phyloP scores from a whole-genome alignment of 1,140 invertebrate species.

The Gonioctena quinquepunctata region DNA sequence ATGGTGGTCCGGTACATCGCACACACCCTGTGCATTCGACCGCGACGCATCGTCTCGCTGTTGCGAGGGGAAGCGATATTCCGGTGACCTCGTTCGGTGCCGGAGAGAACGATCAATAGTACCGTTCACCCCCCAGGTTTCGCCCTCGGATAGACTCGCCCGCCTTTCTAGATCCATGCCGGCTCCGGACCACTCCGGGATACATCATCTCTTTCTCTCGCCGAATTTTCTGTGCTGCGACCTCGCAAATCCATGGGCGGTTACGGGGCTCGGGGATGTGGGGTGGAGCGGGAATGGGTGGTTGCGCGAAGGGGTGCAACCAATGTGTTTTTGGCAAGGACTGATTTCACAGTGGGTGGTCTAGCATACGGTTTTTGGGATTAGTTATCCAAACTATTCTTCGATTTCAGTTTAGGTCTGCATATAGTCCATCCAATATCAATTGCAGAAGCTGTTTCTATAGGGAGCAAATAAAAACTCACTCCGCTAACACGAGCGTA shows the following conservation, averaged over 20 bases:
- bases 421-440: no score
- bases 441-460: no score
- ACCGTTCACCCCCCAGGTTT: neutral
- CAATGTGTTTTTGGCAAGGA: no score
- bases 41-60: conserved; percentile 1
- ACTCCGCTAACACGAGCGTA: no score
- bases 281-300: neutral
- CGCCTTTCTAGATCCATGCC: neutral
- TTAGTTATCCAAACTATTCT: no score
- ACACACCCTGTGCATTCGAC: neutral
- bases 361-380: no score
- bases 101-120: neutral
- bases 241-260: neutral
- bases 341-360: no score
- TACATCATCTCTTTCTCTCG: neutral
- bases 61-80: conserved; percentile 12
- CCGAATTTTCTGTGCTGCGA: neutral
- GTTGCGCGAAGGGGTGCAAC: no score
- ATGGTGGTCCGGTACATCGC: no score
- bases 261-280: neutral
- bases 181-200: neutral
- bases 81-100: conserved; percentile 8
- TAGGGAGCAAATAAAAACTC: no score
- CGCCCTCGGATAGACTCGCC: neutral
- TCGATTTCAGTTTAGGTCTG: no score